Base-by-base conservation (phyloP, 2,888 invertebrate genomes). In the Rhodophaea formosa region DNA sequence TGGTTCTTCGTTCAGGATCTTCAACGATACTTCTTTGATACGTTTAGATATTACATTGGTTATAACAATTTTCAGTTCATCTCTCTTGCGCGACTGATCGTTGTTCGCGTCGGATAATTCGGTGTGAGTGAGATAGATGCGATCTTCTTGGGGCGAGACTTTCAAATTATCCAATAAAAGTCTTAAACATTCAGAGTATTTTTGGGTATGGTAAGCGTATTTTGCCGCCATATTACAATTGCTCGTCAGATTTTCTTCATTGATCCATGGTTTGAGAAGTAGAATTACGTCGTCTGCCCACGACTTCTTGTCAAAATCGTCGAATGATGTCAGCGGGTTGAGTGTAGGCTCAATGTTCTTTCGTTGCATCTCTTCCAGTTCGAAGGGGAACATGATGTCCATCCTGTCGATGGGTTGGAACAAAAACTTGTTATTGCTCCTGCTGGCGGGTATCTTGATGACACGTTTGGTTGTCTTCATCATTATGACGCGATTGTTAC, bases 401-500 rank as follows among this genome's bases (percentile, higher is more conserved):
- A 90, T 73, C 47, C 83, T 71, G 57, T 89, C 89, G 45, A 89
- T 77, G 8, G 78, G 82, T 61, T 88, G 86, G 60, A 90, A 90
- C 15, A 83, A 46, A 60, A 86, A 88, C 64, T 88, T 88, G 66
- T 86, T 87, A 61, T 77, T 79, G 63, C 67, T 76, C 1, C 82
- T 74, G 57, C 70, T 83, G 2, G 89, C 91, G 0, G 95, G 94
- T 56, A 95, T 92, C 79, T 95, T 94, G 46, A 95, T 93, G 3
- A 95, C 92, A n/a, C 95, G 91, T 75, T 94, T 95, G 0, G 94
- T 94, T 8, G 94, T 95, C 75, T 95, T 95, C 78, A 95, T 92
- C 80, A 95, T 92, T 23, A 95, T 93, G 8, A 95, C 92, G 52
- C 94, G 93, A 56, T 92, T 89, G 30, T 86, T 91, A 53, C 88